A percentile compares a stretch with the other conserved stretches of the same genome.
These are phyloP conservation scores for Apocheima hispidaria DNA, from an alignment of 2,888 invertebrate genomes.

Conservation along the genomic window DNA sequence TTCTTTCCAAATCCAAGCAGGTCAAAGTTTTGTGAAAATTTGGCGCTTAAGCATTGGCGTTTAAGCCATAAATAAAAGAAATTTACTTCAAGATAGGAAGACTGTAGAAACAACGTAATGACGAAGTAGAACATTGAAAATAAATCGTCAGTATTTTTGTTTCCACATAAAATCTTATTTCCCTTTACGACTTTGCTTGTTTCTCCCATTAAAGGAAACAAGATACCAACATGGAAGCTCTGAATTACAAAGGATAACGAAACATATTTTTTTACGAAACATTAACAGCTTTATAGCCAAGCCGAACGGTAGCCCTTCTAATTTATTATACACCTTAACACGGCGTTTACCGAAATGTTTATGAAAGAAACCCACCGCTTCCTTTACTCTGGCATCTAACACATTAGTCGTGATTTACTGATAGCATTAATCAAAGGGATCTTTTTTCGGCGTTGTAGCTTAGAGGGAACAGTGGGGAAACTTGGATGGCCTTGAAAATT, in stretches of 20 bases:
- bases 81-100: no score
- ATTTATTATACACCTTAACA: slow-evolving; percentile 48
- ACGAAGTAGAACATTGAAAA: not conserved
- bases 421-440: slow-evolving; percentile 67
- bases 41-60: no score
- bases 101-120: not conserved
- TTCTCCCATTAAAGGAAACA: slow-evolving; percentile 16
- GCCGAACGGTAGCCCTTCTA: slow-evolving; percentile 37
- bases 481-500: not conserved
- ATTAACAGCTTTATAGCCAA: slow-evolving; percentile 41
- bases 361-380: slow-evolving; percentile 52
- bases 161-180: slow-evolving; percentile 12
- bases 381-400: slow-evolving; percentile 51
- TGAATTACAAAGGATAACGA: slow-evolving; percentile 37
- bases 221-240: slow-evolving; percentile 16
- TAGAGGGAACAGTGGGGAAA: slow-evolving; percentile 12
- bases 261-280: slow-evolving; percentile 42
- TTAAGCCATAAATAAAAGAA: no score
- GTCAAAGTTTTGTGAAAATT: no score
- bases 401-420: slow-evolving; percentile 70
- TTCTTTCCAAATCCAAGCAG: no score
- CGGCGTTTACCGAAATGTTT: slow-evolving; percentile 51
- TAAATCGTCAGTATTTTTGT: not conserved
- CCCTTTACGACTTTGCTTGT: slow-evolving; percentile 9
- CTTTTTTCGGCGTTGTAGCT: slow-evolving; percentile 35